Conservation (phyloP, 2,797 vertebrate genomes). For the Fistularia commersonii region DNA sequence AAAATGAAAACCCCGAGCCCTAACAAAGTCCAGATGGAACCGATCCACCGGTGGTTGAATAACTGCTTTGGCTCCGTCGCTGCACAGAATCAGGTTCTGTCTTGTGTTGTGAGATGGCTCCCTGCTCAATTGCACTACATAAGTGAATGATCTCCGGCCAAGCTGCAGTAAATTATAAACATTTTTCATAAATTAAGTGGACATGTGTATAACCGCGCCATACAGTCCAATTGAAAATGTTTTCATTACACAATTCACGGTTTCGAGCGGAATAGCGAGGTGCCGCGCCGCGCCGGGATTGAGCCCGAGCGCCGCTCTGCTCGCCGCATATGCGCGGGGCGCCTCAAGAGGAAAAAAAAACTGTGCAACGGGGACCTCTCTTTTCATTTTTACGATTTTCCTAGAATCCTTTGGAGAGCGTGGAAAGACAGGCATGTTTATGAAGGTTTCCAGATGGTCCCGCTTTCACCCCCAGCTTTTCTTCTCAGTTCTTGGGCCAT, state of each 20-base stretch:
- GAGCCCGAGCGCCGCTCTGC: slow-evolving; percentile 34
- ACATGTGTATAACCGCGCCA: slow-evolving; percentile 43
- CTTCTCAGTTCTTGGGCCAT: slow-evolving; percentile 74
- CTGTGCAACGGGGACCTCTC: slow-evolving; percentile 71
- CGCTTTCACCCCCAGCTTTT: slow-evolving; percentile 73
- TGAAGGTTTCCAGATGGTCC: slow-evolving; percentile 83
- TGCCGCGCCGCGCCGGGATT: slow-evolving; percentile 39
- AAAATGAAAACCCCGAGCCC: slow-evolving; percentile 49
- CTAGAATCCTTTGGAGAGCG: slow-evolving; percentile 80
- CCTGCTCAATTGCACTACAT: slow-evolving; percentile 37
- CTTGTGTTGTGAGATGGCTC: slow-evolving; percentile 39
- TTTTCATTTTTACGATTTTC: slow-evolving; percentile 83
- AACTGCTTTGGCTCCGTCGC: slow-evolving; percentile 44
- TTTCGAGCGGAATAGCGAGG: slow-evolving; percentile 30
- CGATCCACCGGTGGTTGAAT: slow-evolving; percentile 44
- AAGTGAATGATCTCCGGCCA: slow-evolving; percentile 56
- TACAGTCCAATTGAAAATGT: slow-evolving; percentile 44
- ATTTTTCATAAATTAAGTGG: slow-evolving; percentile 61
- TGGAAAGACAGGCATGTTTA: slow-evolving; percentile 83
- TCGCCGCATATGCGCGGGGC: slow-evolving; percentile 59
- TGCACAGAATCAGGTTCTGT: slow-evolving; percentile 37
- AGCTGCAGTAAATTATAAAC: slow-evolving; percentile 57
- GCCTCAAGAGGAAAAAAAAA: slow-evolving; percentile 60
- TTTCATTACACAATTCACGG: slow-evolving; percentile 47
- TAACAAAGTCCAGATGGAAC: slow-evolving; percentile 68